Percentiles rank a stretch among this genome's conserved stretches.
Evolutionary conservation across 1,140 invertebrate genomes (phyloP).

Genomic region (Orchestia grillus): DNA sequence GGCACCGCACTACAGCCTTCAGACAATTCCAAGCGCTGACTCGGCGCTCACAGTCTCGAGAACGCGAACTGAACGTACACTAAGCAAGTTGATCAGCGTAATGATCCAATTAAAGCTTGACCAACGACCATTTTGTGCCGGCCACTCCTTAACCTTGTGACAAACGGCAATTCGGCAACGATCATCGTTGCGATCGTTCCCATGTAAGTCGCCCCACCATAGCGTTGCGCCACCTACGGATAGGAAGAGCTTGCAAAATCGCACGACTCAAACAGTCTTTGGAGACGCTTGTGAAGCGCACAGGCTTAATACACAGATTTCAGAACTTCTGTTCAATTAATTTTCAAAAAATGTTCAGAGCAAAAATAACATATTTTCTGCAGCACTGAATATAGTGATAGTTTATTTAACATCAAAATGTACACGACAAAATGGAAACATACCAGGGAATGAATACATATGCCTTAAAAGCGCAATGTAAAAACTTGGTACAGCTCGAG

Average conservation of each 20-base stretch:
- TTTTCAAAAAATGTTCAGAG: neutral
- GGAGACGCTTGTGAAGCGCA: neutral
- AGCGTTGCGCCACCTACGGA: neutral
- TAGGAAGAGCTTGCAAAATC: neutral
- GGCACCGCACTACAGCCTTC: neutral
- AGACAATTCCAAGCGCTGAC: neutral
- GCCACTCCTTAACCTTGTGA: neutral
- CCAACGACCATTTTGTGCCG: neutral
- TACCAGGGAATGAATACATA: too few species aligned
- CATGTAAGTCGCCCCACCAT: neutral
- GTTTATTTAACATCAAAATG: neutral
- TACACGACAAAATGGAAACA: neutral
- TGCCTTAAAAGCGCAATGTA: too few species aligned
- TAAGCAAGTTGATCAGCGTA: neutral
- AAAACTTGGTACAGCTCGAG: too few species aligned
- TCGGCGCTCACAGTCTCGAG: neutral
- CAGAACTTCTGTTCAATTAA: neutral
- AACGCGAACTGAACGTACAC: neutral
- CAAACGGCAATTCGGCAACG: neutral
- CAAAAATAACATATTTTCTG: neutral
- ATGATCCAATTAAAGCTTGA: neutral
- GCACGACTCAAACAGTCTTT: neutral
- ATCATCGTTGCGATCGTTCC: neutral
- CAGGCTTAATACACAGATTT: neutral
- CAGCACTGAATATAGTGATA: neutral